Evolutionary conservation across 2,888 invertebrate species (phyloP), one percentile per base, ranked within the genome.

Genomic region (Erebia ligea): DNA sequence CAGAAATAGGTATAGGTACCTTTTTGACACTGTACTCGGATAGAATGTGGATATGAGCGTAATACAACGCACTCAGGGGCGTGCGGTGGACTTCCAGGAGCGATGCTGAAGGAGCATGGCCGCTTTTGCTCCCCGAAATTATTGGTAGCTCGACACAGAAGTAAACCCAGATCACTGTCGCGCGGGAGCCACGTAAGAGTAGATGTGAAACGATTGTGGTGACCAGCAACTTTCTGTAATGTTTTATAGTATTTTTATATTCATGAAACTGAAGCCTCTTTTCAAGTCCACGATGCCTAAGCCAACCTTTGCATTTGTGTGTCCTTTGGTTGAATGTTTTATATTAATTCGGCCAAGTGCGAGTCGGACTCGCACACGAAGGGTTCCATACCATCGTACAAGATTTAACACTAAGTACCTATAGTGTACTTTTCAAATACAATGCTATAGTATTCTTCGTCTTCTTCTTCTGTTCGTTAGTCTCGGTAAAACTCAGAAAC

Each of bases 121-220:
- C 77, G 77, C 70, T 85, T 86, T 75, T 91, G 91, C 42, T 89
- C 88, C 0, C 92, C 92, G 58, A 86, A 87, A 0, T 81, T 45
- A 75, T 91, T 92, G 0, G 84, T 84, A 0, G 90, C 91, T 0
- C 87, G 80, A 72, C 91, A 92, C 11, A 81, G 78, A 0, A 92
- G 81, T 1, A 78, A 66, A 0, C 92, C 92, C 0, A 86, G 70
- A 74, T 91, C 90, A 0, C 79, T 81, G 0, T 81, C 79, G 0
- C 84, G 79, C 0, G 88, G 82, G 2, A 84, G 66, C 91, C 91
- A 92, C 0, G 85, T 87, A 52, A 92, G 75, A 0, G 85, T 84
- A 0, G 91, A 88, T 0, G 84, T 79, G 76, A 86, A 92, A 0
- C 86, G 84, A 74, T 86, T 76, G 13, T 76, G 76, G 61, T 85